Base-by-base conservation (phyloP, 2,113 vertebrate species). In the Mirza zaza region DNA sequence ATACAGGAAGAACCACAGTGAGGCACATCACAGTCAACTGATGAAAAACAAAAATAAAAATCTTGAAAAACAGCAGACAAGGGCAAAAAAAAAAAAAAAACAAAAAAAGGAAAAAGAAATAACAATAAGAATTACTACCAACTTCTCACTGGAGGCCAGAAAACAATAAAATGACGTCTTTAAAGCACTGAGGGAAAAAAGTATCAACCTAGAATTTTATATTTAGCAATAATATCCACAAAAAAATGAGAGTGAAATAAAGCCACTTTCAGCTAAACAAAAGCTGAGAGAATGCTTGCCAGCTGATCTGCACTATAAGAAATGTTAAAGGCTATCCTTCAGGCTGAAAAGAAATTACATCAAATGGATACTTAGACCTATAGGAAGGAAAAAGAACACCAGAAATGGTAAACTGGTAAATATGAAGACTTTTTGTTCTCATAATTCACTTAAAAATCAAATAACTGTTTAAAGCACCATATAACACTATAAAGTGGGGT, bases 391-490 rank as follows among this genome's bases (percentile, higher is more conserved):
- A 42, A 80, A 80, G 65, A 81, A 45, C 32, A 70, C 42, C 20
- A 91, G 55, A 79, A 80, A 79, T n/a, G 20, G 36, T 59, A 94
- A 65, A 21, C 73, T 13, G 55, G 45, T 87, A 81, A 91, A 95
- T 42, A 82, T 20, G 71, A 65, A 95, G 21, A 55, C 45, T 76
- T 25, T 95, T n/a, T 39, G 50, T 95, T 42, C 52, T 71, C 27
- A 81, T 10, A 85, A 92, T 86, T 90, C 42, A 79, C 45, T 80
- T 91, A 65, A 63, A 95, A 91, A 23, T 81, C 75, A 95, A 91
- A 39, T 70, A 90, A 91, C 45, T 34, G 29, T 86, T 86, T 63
- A 87, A 95, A n/a, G 32, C 36, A 87, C 61, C 45, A 80, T 52
- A 95, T 0, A 87, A 39, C 29, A 85, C 25, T 70, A 17, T 15